These are phyloP conservation scores for Erannis defoliaria DNA, from an alignment of 2,888 invertebrate species.

Conservation along the genomic window DNA sequence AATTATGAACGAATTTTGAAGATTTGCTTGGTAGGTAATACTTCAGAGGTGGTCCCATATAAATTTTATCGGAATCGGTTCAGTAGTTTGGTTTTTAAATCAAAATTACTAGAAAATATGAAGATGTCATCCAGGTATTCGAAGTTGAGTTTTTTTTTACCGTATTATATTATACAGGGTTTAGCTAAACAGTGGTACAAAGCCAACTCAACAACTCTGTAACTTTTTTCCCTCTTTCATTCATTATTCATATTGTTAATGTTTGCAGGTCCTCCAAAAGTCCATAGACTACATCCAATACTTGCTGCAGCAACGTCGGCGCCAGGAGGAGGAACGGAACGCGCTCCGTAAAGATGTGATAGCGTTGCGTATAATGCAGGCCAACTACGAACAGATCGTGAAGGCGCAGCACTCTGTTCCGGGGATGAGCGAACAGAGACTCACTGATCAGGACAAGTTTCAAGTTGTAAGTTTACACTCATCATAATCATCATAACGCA, in stretches of 20 bases:
- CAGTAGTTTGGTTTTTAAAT: no score
- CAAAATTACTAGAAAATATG: no score
- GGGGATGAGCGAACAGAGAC: conserved; percentile 94
- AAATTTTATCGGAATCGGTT: no score
- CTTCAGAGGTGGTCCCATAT: no score
- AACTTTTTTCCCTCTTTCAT: background rate
- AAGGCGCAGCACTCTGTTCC: conserved; percentile 97
- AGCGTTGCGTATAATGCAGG: conserved; percentile 97
- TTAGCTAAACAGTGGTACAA: no score
- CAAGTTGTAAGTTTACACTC: conserved; percentile 91
- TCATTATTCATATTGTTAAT: background rate
- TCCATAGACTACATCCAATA: conserved; percentile 98
- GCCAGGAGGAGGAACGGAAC: conserved; percentile 97
- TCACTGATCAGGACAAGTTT: conserved; percentile 98
- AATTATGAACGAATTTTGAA: no score
- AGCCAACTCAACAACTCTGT: no score
- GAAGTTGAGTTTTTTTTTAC: no score
- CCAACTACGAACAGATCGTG: conserved; percentile 98
- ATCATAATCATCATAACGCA: no score
- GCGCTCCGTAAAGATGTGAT: conserved; percentile 96
- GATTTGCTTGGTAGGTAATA: no score
- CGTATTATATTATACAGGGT: no score
- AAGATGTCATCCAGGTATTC: no score
- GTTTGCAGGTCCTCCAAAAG: conserved; percentile 92
- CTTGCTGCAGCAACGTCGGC: conserved; percentile 95